Conservation (phyloP, 2,888 invertebrate species). For the Sphinx pinastri region DNA sequence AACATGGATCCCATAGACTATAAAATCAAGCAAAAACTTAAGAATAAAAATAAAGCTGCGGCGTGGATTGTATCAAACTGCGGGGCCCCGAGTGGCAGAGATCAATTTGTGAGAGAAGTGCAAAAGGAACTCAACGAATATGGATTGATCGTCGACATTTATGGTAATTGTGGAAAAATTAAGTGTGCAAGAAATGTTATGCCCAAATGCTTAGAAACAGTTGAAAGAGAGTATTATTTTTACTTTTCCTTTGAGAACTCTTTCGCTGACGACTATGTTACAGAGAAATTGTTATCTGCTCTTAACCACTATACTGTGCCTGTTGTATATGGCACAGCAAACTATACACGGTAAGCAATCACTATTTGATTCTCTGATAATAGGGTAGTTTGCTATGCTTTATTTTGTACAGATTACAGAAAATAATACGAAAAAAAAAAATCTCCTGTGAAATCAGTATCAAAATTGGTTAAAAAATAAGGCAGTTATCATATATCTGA, state of each 20-base stretch:
- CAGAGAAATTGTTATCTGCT: slow-evolving; percentile 62
- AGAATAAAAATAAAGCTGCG: slow-evolving; percentile 52
- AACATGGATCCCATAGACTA: slow-evolving; percentile 50
- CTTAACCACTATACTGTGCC: slow-evolving; percentile 60
- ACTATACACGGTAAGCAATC: slow-evolving; percentile 60
- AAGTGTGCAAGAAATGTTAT: slow-evolving; percentile 44
- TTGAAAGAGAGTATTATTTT: slow-evolving; percentile 60
- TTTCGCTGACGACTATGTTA: slow-evolving; percentile 62
- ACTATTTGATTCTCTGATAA: background rate
- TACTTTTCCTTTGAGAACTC: slow-evolving; percentile 69
- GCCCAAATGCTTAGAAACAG: slow-evolving; percentile 46
- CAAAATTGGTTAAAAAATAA: no score
- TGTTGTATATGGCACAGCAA: slow-evolving; percentile 65
- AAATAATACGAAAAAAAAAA: no score
- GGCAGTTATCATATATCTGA: no score
- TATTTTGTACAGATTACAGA: no score
- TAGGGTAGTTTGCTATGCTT: background rate
- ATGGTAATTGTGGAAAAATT: slow-evolving; percentile 54
- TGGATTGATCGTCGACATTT: slow-evolving; percentile 52
- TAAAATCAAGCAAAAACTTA: slow-evolving; percentile 46
- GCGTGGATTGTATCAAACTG: slow-evolving; percentile 68
- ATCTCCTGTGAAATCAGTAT: no score
- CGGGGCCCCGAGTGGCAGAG: slow-evolving; percentile 44
- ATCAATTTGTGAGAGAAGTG: slow-evolving; percentile 44
- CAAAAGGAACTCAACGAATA: slow-evolving; percentile 44